phyloP scores from a whole-genome alignment of 1,140 invertebrate genomes.

The Stratiolaelaps scimitus region DNA sequence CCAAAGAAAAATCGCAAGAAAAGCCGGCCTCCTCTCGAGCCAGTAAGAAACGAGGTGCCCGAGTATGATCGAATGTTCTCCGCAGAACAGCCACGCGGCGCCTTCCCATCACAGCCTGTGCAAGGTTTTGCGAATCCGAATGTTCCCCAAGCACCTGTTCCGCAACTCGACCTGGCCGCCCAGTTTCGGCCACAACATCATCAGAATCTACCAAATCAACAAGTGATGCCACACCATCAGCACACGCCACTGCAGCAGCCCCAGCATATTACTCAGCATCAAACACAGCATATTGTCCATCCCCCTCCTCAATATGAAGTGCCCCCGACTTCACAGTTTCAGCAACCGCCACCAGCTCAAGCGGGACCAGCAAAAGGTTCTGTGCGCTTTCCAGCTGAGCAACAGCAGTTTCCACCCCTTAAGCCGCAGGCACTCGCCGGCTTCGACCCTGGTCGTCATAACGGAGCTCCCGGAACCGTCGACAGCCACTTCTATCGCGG shows the following conservation, averaged over 20 bases:
- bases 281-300: not conserved
- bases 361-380: not conserved
- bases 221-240: not conserved
- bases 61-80: conserved; percentile 22
- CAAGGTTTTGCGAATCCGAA: not conserved
- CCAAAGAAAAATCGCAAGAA: conserved; percentile 23
- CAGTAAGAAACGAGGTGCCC: not conserved
- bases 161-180: too few species aligned
- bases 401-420: too few species aligned
- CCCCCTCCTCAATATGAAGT: not conserved
- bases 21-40: not conserved
- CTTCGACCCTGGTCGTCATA: conserved; percentile 14
- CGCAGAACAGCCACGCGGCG: not conserved
- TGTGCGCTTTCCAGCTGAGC: not conserved
- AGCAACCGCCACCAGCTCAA: not conserved
- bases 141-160: not conserved
- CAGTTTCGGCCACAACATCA: too few species aligned
- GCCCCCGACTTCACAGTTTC: conserved; percentile 1
- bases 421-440: not conserved
- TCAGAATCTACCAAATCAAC: not conserved
- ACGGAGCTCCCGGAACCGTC: not conserved
- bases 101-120: not conserved
- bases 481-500: conserved; percentile 1
- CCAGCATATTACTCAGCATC: not conserved
- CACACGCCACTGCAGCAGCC: not conserved